Percentiles rank a stretch among this genome's conserved stretches.
Conservation (phyloP, 2,888 invertebrate genomes). For the Rhingia campestris region DNA sequence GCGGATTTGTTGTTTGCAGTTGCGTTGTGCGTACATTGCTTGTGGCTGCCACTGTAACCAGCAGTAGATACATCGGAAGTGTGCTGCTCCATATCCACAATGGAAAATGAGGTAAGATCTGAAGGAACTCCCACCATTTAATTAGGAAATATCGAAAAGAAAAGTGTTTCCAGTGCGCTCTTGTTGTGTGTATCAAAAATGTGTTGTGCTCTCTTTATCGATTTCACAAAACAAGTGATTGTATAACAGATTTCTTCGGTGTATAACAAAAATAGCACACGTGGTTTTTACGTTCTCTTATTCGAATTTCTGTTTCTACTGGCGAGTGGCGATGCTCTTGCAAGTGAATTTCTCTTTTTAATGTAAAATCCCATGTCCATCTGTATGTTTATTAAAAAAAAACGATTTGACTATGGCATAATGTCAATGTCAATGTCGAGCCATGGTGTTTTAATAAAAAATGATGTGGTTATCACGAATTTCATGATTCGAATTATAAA, state of each 20-base stretch:
- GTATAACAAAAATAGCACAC: slow-evolving; percentile 29
- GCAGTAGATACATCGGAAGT: background rate
- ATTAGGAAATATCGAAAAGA: too few relatives aligned
- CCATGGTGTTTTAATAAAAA: too few relatives aligned
- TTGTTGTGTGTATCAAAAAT: background rate
- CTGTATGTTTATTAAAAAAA: too few relatives aligned
- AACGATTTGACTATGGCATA: too few relatives aligned
- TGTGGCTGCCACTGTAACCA: slow-evolving; percentile 1
- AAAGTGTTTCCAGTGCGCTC: too few relatives aligned
- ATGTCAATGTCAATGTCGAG: too few relatives aligned
- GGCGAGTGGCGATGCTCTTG: too few relatives aligned
- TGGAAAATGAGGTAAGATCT: slow-evolving; percentile 45
- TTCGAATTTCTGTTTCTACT: too few relatives aligned
- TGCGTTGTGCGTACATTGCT: background rate
- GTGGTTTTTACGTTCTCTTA: slow-evolving; percentile 27
- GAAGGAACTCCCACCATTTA: background rate
- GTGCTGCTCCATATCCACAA: slow-evolving; percentile 15
- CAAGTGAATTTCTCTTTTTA: too few relatives aligned
- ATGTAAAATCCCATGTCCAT: too few relatives aligned
- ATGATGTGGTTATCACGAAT: too few relatives aligned
- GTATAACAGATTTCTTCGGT: slow-evolving; percentile 42
- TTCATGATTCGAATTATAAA: too few relatives aligned
- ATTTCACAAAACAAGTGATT: slow-evolving; percentile 26
- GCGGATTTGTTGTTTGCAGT: slow-evolving; percentile 13
- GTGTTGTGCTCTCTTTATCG: slow-evolving; percentile 22